Evolutionary conservation across 2,888 invertebrate genomes (phyloP), one percentile per base, ranked within the genome.

Genomic region (Aproaerema taeniolella): DNA sequence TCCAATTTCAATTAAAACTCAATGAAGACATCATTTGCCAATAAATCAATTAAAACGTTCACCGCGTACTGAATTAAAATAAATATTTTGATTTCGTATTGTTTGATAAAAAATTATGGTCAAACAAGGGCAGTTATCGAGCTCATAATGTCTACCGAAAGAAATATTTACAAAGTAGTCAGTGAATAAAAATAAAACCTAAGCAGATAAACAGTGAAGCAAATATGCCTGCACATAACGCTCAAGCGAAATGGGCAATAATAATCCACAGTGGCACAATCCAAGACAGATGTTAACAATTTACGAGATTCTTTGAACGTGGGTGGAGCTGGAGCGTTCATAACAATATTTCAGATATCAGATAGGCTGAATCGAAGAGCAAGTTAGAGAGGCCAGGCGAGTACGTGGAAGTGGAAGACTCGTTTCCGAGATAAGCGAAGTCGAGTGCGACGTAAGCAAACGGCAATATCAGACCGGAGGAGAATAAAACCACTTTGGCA

Each of bases 401-500:
- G 37, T 39, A 14, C 20, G 43, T 33, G 26, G 12, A 26, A 34
- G 32, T 32, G 43, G 43, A 36, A 39, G 39, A 43, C 42, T 34
- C 37, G 43, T 39, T 38, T 43, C 38, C 28, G 39, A 56, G 59
- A 67, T 67, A 62, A 64, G 56, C 50, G 50, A 54, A 58, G 56
- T 52, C 50, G 54, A 51, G 50, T 49, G 53, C 57, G 61, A 63
- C 63, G 53, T 63, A 66, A 68, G 67, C 62, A 71, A 76, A 75
- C 69, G 58, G 66, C 67, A 79, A 79, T 80, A 79, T 77, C 70
- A 66, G 62, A 11, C 52, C 63, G 57, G 61, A 67, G 61, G 57
- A 50, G 48, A 71, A 70, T 64, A 74, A 76, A 78, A 72, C 69
- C 61, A 67, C 75, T 37, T 73, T 67, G 67, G 69, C 64, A 62